Percentiles rank a stretch among this genome's conserved stretches.
Evolutionary conservation across 2,113 vertebrate species (phyloP).

Genomic region (Podilymbus podiceps): DNA sequence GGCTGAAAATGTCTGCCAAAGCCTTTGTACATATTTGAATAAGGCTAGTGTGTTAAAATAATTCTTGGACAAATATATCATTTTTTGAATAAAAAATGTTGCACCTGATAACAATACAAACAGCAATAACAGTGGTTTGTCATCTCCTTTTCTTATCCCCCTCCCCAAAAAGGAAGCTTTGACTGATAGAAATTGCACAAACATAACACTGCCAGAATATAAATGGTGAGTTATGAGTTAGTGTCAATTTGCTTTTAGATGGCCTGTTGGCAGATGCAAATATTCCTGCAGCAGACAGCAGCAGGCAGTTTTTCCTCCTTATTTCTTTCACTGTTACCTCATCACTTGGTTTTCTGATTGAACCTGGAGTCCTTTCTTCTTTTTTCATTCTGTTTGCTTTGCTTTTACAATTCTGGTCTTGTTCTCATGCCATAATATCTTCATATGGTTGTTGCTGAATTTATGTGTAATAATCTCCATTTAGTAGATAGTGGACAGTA

Average conservation of each 20-base stretch:
- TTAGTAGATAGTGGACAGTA: not conserved
- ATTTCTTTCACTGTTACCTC: not conserved
- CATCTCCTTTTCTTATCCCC: not conserved
- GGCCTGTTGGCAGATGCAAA: constrained; percentile 11
- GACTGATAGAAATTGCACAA: constrained; percentile 26
- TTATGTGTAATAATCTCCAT: not conserved
- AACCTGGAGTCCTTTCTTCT: not conserved
- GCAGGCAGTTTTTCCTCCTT: not conserved
- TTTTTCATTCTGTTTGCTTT: not conserved
- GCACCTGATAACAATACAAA: constrained; percentile 2
- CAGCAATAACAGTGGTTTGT: not conserved
- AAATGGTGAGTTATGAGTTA: constrained; percentile 34
- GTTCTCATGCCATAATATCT: not conserved
- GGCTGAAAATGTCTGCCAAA: not conserved
- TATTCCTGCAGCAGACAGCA: not conserved
- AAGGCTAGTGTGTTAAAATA: not conserved
- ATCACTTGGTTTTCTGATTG: not conserved
- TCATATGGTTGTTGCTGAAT: not conserved
- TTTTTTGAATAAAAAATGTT: not conserved
- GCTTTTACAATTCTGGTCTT: not conserved
- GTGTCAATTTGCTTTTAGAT: constrained; percentile 34
- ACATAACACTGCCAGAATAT: not conserved
- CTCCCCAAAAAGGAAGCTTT: not conserved
- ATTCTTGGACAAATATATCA: not conserved
- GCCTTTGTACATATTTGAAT: not conserved